phyloP scores from a whole-genome alignment of 2,113 vertebrate genomes.

The Procapra przewalskii region DNA sequence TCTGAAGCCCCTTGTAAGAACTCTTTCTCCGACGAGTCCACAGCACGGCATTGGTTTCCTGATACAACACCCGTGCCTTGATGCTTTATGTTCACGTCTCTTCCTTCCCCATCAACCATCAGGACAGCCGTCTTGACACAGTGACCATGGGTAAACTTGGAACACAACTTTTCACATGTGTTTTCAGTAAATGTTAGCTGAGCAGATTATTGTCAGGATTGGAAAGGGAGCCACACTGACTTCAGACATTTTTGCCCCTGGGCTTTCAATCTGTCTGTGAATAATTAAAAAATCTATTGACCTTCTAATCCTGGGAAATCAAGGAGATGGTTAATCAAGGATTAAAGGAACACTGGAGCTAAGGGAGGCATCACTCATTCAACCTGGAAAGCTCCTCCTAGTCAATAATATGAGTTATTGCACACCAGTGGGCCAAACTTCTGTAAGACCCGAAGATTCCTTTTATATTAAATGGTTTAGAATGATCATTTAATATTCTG shows the following conservation, averaged over 20 bases:
- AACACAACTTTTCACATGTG: background rate
- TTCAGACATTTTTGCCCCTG: background rate
- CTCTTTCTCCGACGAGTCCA: background rate
- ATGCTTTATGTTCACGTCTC: fast-evolving
- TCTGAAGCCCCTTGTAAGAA: background rate
- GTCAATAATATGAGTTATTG: background rate
- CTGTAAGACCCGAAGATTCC: background rate
- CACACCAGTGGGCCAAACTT: background rate
- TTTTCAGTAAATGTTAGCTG: background rate
- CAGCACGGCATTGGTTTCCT: background rate
- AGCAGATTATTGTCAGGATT: background rate
- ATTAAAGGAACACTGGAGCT: background rate
- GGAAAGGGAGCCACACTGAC: background rate
- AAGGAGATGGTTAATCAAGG: background rate
- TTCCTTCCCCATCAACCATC: background rate
- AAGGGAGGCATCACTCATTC: background rate
- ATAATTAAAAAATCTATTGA: background rate
- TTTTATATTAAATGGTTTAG: background rate
- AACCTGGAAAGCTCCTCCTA: background rate
- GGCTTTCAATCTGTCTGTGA: background rate
- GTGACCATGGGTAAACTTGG: background rate
- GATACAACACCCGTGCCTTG: background rate
- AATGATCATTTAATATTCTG: background rate
- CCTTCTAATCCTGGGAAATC: background rate
- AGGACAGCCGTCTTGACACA: fast-evolving